Evolutionary conservation across 2,113 vertebrate species (phyloP).

Genomic region (Prunella himalayana): DNA sequence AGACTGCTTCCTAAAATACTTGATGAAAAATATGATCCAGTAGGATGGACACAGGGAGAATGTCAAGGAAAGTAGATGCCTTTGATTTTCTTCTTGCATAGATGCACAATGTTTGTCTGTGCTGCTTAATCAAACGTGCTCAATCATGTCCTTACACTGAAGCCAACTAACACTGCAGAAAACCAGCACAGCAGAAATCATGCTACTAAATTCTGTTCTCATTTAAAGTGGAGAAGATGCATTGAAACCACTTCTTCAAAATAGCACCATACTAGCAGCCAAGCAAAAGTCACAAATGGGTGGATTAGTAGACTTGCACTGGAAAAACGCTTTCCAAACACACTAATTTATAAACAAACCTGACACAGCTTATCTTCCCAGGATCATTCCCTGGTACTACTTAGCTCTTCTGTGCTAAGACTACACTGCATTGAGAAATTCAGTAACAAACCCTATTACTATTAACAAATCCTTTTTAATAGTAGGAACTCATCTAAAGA

Average conservation of each 20-base stretch:
- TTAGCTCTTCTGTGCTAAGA: not conserved
- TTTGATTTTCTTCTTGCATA: not conserved
- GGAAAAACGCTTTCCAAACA: not conserved
- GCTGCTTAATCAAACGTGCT: not conserved
- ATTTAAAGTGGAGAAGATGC: not conserved
- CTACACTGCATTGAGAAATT: not conserved
- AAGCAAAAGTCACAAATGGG: not conserved
- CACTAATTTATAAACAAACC: not conserved
- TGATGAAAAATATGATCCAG: not conserved
- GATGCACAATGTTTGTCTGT: not conserved
- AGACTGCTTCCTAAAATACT: not conserved
- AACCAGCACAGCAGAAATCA: not conserved
- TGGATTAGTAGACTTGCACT: not conserved
- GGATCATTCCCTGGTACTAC: not conserved
- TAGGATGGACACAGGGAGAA: not conserved
- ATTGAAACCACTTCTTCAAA: not conserved
- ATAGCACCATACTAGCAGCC: not conserved
- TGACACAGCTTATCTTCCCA: not conserved
- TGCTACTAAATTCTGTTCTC: not conserved
- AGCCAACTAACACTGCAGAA: not conserved
- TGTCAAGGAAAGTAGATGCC: not conserved
- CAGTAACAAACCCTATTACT: accelerated
- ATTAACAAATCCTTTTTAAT: not conserved
- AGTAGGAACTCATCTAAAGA: not conserved
- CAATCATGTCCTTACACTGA: not conserved